Conservation (phyloP, 1,140 invertebrate genomes). For the Octopus sinensis region DNA sequence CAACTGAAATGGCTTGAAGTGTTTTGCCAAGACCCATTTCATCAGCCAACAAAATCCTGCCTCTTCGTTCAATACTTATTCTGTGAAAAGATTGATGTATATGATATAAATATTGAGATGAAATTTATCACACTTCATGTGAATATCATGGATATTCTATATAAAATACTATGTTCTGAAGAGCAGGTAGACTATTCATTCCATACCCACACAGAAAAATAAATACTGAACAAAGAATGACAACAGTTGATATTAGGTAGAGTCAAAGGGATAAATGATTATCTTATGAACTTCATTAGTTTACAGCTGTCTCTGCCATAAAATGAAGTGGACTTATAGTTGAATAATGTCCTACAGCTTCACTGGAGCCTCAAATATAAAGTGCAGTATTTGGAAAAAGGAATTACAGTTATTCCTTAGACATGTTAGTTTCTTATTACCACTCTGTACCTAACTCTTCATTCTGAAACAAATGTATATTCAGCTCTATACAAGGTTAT, state of each 20-base stretch:
- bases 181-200: not conserved
- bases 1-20: slow-evolving; percentile 88
- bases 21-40: slow-evolving; percentile 96
- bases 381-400: no score
- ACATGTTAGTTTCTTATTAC: no score
- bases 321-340: no score
- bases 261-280: not conserved
- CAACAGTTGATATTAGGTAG: not conserved
- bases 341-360: no score
- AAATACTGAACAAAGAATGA: not conserved
- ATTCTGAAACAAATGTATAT: no score
- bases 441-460: no score
- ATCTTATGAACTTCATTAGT: no score
- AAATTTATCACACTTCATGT: not conserved
- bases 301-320: no score
- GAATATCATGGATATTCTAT: not conserved
- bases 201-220: not conserved
- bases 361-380: no score
- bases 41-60: slow-evolving; percentile 45
- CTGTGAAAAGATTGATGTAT: slow-evolving; percentile 27
- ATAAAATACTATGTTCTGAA: not conserved
- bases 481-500: no score
- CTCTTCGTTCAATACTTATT: slow-evolving; percentile 42
- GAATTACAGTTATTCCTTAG: no score
- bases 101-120: not conserved